Base-by-base conservation (phyloP, 2,797 vertebrate species). In the Oreochromis grahami region DNA sequence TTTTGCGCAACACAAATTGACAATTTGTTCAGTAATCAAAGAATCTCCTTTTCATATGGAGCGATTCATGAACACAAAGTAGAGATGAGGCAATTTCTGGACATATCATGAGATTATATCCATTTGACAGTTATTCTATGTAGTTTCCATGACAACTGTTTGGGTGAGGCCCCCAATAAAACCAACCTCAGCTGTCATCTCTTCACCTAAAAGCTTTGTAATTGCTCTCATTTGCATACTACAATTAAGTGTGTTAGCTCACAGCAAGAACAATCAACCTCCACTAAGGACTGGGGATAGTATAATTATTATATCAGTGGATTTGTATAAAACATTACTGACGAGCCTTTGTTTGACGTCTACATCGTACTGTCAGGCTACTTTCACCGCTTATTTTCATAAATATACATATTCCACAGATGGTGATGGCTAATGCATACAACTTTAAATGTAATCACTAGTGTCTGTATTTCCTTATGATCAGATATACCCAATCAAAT, bases 181-280 rank as follows among this genome's bases (percentile, higher is more conserved):
- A 97, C 97, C 98, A 98, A 97, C 98, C 98, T 99, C 98, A 98
- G 98, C 98, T 99, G 98, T 99, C 98, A 99, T 98, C 97, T 97
- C 97, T 98, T 99, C 98, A 98, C 98, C 98, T 99, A 99, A 99
- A 99, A 99, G 98, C 98, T 98, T 99, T 98, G 98, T 99, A 99
- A 99, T 99, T 99, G 98, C 98, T 98, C 98, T 99, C 98, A 99
- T 99, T 99, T 99, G 98, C 98, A 99, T 99, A 99, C 97, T 97
- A 98, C 98, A 99, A 99, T 99, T 99, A 99, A 98, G 97, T 98
- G 98, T 98, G 98, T 98, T 98, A 98, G 98, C 98, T 99, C 98
- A 97, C 97, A 98, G 98, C 97, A 97, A 98, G 97, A 97, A 95
- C 96, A 96, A 96, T 96, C 96, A 97, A 98, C 98, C 97, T 97